Evolutionary conservation across 1,140 invertebrate species (phyloP).

Genomic region (Armadillidium nasatum): DNA sequence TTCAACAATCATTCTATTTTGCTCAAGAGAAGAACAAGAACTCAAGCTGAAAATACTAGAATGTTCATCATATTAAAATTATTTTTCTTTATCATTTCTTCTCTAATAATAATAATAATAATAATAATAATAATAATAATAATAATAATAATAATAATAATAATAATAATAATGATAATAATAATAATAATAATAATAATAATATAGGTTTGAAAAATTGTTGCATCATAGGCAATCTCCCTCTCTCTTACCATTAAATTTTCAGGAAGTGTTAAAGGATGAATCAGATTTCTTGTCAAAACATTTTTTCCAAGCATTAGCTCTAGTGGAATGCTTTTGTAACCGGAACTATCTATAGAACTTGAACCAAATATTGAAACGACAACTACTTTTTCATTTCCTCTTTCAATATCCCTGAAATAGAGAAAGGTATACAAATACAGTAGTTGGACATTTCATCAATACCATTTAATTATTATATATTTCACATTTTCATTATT

Average conservation of each 20-base stretch:
- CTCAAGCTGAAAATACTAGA: no score
- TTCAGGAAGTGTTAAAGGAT: conserved; percentile 48
- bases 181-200: no score
- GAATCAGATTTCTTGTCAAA: conserved; percentile 48
- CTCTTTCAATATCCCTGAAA: conserved; percentile 1
- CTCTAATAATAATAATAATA: background rate
- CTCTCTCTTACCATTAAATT: conserved; percentile 53
- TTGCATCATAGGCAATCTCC: no score
- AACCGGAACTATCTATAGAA: conserved; percentile 54
- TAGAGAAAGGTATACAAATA: background rate
- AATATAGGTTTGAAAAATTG: no score
- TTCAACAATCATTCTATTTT: no score
- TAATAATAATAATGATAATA: background rate
- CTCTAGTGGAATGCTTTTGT: conserved; percentile 60
- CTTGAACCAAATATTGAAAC: conserved; percentile 66
- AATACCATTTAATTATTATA: no score
- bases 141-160: conserved; percentile 22
- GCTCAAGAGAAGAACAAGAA: no score
- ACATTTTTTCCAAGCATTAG: conserved; percentile 53
- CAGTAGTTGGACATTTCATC: background rate
- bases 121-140: conserved; percentile 35
- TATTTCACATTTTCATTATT: no score
- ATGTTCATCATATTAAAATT: no score
- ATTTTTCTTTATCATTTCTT: no score
- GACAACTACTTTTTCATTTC: conserved; percentile 55